Base-by-base conservation (phyloP, 2,888 invertebrate species). In the Drosophila colorata region DNA sequence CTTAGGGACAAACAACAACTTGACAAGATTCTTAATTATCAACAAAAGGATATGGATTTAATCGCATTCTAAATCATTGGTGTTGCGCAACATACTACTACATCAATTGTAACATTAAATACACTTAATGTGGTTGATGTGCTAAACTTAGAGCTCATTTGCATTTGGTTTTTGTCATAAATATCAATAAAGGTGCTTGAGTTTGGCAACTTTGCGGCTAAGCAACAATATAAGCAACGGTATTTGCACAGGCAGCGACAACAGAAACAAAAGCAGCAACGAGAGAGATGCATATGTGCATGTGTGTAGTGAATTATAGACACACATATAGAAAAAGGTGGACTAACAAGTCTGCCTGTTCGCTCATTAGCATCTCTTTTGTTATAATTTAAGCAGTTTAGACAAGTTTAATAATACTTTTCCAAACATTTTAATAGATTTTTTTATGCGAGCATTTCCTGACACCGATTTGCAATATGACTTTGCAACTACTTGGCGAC, bases 351-450 rank as follows among this genome's bases (percentile, higher is more conserved):
- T 74, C 43, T 53, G 40, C 9, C 25, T 28, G 37, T 13, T 23
- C 16, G 20, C 46, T 70, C 48, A 81, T 79, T 71, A 67, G 51
- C 65, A 71, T 71, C 41, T 56, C 68, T 68, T 71, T 74, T 75
- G 70, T 75, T 78, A 71, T 64, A 61, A 69, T 64, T 67, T 40
- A 44, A 66, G 51, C 47, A 31, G 47, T 40, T 68, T 57, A 47
- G 67, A 63, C 71, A 23, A 65, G 59, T 78, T 56, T 70, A 16
- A 44, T 53, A 67, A 69, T 31, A 55, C 55, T 47, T 51, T 56
- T 43, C 37, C 46, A 18, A 25, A 51, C 20, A 20, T 46, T 28
- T 20, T 25, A 14, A 43, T 48, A 37, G 13, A 33, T 55, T 40
- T 31, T 14, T 40, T 18, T n/a, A 28, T 31, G 3, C 28, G 23